These are phyloP conservation scores for Chironomus striatipennis DNA, from an alignment of 1,140 invertebrate species.

Conservation along the genomic window DNA sequence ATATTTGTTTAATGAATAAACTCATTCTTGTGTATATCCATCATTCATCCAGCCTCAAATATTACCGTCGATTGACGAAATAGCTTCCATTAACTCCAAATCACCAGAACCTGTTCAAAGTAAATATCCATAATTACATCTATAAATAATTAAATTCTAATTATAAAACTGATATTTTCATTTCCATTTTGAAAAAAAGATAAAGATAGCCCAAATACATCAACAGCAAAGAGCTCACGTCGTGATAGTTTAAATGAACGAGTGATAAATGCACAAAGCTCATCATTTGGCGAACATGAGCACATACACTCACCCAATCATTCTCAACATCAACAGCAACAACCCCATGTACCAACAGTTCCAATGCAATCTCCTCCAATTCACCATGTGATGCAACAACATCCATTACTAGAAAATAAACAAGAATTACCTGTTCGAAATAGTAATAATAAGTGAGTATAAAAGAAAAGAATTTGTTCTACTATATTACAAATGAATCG, in stretches of 20 bases:
- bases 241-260: slow-evolving; percentile 26
- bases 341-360: not conserved
- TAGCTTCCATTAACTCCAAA: slow-evolving; percentile 24
- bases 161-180: not conserved
- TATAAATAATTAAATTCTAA: not conserved
- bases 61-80: slow-evolving; percentile 26
- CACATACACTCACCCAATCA: slow-evolving; percentile 5
- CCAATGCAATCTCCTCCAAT: not conserved
- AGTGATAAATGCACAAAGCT: slow-evolving; percentile 14
- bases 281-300: not conserved
- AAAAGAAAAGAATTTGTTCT: slow-evolving; percentile 19
- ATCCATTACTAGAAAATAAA: not conserved
- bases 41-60: not conserved
- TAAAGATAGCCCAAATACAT: slow-evolving; percentile 26
- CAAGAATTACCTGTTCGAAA: not conserved
- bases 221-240: slow-evolving; percentile 27
- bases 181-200: slow-evolving; percentile 23
- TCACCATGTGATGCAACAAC: slow-evolving; percentile 1
- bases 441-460: slow-evolving; percentile 23
- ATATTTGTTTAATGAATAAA: slow-evolving; percentile 30
- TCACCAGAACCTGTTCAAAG: slow-evolving; percentile 18
- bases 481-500: not conserved
- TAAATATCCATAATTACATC: not conserved
- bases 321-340: not conserved
- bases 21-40: slow-evolving; percentile 34